These are phyloP conservation scores for Deroplatys truncata DNA, from an alignment of 2,888 invertebrate genomes.

Conservation along the genomic window DNA sequence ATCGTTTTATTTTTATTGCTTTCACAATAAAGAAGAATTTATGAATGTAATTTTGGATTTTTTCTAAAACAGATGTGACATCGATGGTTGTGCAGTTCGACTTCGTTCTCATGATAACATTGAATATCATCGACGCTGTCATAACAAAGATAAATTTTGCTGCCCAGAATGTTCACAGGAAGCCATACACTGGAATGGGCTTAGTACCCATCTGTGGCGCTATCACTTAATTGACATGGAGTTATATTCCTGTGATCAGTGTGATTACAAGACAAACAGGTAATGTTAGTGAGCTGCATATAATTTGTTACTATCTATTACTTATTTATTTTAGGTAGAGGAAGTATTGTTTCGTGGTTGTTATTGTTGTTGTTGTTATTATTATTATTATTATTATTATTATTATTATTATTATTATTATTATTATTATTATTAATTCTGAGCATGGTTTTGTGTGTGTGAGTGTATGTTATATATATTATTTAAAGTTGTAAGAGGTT, in stretches of 20 bases:
- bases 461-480: too few relatives aligned
- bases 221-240: constrained; percentile 74
- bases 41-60: neutral
- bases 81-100: constrained; percentile 53
- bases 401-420: too few relatives aligned
- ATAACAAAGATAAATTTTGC: constrained; percentile 44
- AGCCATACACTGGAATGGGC: constrained; percentile 57
- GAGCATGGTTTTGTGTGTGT: too few relatives aligned
- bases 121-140: constrained; percentile 62
- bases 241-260: constrained; percentile 69
- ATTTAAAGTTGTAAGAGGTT: too few relatives aligned
- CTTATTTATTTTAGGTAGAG: neutral
- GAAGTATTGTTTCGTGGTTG: neutral
- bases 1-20: too few relatives aligned
- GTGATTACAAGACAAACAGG: constrained; percentile 61
- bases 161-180: constrained; percentile 65
- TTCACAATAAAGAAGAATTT: neutral
- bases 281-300: neutral
- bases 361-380: too few relatives aligned
- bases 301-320: neutral
- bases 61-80: constrained; percentile 48
- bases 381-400: too few relatives aligned
- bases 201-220: constrained; percentile 78
- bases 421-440: too few relatives aligned
- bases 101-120: constrained; percentile 57